Percentiles rank a stretch among this genome's conserved stretches.
phyloP scores from a whole-genome alignment of 1,140 invertebrate genomes.

The Chironomus striatipennis region DNA sequence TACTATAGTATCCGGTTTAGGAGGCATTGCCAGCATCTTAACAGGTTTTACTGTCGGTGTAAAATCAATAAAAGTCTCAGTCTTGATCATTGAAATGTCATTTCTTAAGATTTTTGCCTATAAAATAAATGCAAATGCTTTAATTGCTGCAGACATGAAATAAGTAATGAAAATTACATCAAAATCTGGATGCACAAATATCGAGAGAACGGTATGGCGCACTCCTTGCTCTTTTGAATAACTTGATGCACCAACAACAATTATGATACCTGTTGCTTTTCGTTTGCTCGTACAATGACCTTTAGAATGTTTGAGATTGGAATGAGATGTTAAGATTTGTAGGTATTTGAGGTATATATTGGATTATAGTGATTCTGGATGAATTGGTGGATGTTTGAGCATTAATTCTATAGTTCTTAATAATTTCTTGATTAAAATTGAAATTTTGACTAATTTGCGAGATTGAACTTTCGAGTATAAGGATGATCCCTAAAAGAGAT shows the following conservation, averaged over 20 bases:
- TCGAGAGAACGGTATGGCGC: not conserved
- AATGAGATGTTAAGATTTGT: not conserved
- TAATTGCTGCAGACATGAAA: not conserved
- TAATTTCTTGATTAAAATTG: too few species aligned
- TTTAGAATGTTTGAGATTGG: not conserved
- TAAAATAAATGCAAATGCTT: not conserved
- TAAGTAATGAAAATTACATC: not conserved
- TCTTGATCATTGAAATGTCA: constrained; percentile 17
- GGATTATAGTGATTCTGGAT: not conserved
- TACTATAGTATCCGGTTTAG: not conserved
- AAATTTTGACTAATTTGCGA: too few species aligned
- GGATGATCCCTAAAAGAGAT: too few species aligned
- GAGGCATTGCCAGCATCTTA: not conserved
- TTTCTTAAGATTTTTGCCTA: not conserved
- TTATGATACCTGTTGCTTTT: not conserved
- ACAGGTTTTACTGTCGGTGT: not conserved
- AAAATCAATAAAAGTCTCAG: not conserved
- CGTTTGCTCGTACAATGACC: not conserved
- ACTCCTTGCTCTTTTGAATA: not conserved
- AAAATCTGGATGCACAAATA: not conserved
- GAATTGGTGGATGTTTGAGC: too few species aligned
- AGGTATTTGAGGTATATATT: not conserved
- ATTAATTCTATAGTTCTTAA: too few species aligned
- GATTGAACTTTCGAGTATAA: too few species aligned
- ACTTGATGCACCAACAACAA: constrained; percentile 3